Evolutionary conservation across 2,113 vertebrate genomes (phyloP), one percentile per base, ranked within the genome.

Genomic region (Osmerus mordax): DNA sequence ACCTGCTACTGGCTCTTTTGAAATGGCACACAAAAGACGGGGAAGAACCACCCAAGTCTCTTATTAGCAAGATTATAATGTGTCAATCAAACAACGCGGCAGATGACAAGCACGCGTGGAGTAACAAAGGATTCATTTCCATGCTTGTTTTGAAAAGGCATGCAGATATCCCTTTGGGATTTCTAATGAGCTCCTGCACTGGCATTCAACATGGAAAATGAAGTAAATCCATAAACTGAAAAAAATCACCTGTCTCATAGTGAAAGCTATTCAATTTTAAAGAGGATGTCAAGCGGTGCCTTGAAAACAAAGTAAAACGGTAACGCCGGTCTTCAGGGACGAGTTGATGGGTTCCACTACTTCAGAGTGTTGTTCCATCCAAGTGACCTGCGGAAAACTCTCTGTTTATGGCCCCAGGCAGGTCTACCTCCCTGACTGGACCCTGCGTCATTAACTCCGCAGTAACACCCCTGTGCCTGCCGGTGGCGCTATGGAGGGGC

Each of bases 41-140:
- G 65, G 54, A 71, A 83, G 11, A 76, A 69, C 74, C 75, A 79
- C 71, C 78, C 56, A 32, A 62, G 72, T 84, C 85, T 79, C 83
- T 86, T 87, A 89, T 91, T 90, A 90, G 84, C 60, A 13, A 81
- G 84, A 89, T 90, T 83, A 89, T 81, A 83, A 82, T 52, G 74
- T 84, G 85, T 80, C 89, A 89, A 86, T 91, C 89, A 91, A 67
- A 36, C 41, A 32, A 32, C 3, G 29, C 29, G 29, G 29, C 29
- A 32, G n/a, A 29, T 9, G 5, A 61, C 32, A 63, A 12, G 29
- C 58, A 60, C 18, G 4, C 18, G 58, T 19, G 23, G 19, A 11
- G 19, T 15, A 63, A 63, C 61, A 63, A 63, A 63, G 61, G 29
- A 16, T 63, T 15, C 25, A 25, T 32, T 7, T 63, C 7, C 25